Evolutionary conservation across 2,797 vertebrate genomes (phyloP), one percentile per base, ranked within the genome.

Genomic region (Varecia variegata): DNA sequence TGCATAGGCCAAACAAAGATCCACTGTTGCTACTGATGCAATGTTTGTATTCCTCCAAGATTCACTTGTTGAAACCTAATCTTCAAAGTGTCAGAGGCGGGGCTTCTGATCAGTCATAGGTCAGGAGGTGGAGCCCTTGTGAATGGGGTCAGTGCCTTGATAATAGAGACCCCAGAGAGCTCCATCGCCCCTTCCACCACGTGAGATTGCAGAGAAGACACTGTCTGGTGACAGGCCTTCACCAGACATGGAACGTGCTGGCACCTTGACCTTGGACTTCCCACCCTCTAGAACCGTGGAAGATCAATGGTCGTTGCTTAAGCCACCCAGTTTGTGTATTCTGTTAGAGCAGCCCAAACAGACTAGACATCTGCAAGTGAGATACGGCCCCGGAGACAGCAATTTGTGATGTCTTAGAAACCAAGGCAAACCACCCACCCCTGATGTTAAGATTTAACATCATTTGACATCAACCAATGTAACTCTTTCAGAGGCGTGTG

Each of bases 131-230:
- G 7, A 56, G 8, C 20, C 1, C 30, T 13, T 18, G 5, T 58
- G 38, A 32, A 17, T 9, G 25, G 20, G 14, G 58, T 15, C 18
- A 9, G 7, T 32, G 5, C 12, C 25, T 40, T 17, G 45, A 25
- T 21, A 15, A 60, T 9, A 32, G n/a, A 15, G 18, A 38, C 8
- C 3, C 40, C 20, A 5, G n/a, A 35, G n/a, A 23, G 52, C 62
- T 17, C 1, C 8, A 10, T 3, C 40, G 0, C 11, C 17, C 38
- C 50, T 30, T 10, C 0, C 9, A 4, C 40, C 21, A 4, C 2
- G n/a, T 50, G 84, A 45, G 2, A 12, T 15, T 32, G 2, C 11
- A 40, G 11, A 25, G 13, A 67, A 43, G n/a, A 38, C 15, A 12
- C 23, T 23, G 14, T 23, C 67, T 32, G 0, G 0, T 7, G 25